phyloP scores from a whole-genome alignment of 1,140 invertebrate genomes.

The Lasioglossum albipes region DNA sequence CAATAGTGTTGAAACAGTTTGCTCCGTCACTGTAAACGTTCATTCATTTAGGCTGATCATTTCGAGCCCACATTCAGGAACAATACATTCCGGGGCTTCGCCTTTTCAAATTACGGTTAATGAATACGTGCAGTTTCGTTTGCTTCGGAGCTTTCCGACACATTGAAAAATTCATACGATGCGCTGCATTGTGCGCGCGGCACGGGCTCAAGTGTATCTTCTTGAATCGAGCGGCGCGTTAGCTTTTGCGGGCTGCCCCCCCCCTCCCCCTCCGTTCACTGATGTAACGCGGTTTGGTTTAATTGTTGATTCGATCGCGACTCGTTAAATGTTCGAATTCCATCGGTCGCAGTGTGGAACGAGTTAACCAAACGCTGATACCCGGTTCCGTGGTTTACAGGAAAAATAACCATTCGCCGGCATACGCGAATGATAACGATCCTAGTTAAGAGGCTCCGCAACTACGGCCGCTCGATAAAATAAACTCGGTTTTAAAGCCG shows the following conservation, averaged over 20 bases:
- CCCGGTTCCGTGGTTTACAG: background rate
- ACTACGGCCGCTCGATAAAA: constrained; percentile 22
- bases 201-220: background rate
- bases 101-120: no score
- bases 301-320: background rate
- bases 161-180: no score
- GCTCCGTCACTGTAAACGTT: no score
- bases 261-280: background rate
- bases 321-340: background rate
- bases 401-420: constrained; percentile 4
- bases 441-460: constrained; percentile 21
- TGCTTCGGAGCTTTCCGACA: no score
- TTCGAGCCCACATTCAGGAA: no score
- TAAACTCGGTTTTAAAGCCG: constrained; percentile 32
- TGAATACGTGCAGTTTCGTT: no score
- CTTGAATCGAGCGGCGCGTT: background rate
- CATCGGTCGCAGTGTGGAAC: background rate
- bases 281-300: background rate
- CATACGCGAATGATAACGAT: constrained; percentile 30
- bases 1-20: no score
- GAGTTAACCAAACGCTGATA: background rate
- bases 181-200: no score
- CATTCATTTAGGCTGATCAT: no score
- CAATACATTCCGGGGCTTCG: no score
- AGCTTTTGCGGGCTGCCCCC: background rate